phyloP scores from a whole-genome alignment of 2,113 vertebrate genomes.

The Apeltes quadracus region DNA sequence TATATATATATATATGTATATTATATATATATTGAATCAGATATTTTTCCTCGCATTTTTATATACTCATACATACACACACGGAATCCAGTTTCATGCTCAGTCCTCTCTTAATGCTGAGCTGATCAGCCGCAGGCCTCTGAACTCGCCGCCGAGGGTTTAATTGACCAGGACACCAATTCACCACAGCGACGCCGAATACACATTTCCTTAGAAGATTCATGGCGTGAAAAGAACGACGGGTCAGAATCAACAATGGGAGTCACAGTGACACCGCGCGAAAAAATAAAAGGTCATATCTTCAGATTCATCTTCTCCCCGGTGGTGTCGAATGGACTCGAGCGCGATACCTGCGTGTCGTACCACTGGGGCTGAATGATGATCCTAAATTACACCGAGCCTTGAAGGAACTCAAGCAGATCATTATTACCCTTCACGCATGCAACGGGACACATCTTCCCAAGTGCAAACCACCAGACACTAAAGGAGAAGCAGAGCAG shows the following conservation, averaged over 20 bases:
- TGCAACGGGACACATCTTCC: constrained; percentile 51
- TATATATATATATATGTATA: no score
- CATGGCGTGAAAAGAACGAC: neutral
- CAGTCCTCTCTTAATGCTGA: constrained; percentile 7
- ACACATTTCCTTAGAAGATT: constrained; percentile 3
- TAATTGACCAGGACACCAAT: constrained; percentile 19
- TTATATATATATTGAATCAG: no score
- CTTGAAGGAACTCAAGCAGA: constrained; percentile 68
- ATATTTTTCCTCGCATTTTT: no score
- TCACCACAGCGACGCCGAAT: neutral
- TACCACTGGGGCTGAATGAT: constrained; percentile 56
- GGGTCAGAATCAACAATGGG: constrained; percentile 19
- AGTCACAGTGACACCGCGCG: constrained; percentile 2
- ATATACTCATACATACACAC: constrained; percentile 9
- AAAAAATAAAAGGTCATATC: neutral
- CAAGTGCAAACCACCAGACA: constrained; percentile 40
- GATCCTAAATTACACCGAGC: constrained; percentile 65
- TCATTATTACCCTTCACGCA: constrained; percentile 72
- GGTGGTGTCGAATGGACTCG: constrained; percentile 55
- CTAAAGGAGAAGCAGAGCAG: constrained; percentile 32
- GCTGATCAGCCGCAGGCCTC: constrained; percentile 26
- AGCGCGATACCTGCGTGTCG: constrained; percentile 62
- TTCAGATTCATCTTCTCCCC: constrained; percentile 22
- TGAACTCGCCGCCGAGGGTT: constrained; percentile 16
- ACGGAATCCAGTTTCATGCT: neutral